Conservation (phyloP, 2,888 invertebrate genomes). For the Rotaria socialis region DNA sequence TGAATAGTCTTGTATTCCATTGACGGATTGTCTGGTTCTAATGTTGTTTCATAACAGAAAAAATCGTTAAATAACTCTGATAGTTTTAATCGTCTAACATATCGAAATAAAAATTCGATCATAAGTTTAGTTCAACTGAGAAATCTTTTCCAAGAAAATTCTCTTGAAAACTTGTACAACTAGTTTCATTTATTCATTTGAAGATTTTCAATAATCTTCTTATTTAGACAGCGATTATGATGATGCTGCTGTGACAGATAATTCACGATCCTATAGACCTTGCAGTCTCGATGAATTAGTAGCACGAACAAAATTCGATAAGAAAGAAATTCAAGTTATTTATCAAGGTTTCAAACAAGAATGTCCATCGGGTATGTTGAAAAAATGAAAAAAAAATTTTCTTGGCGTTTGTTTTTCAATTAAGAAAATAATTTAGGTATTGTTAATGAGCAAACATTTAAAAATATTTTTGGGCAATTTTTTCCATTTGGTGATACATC, state of each 20-base stretch:
- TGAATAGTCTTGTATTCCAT: too few species aligned
- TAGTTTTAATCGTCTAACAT: too few species aligned
- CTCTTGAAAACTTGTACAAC: too few species aligned
- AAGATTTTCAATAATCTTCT: not conserved
- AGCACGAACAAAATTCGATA: constrained; percentile 65
- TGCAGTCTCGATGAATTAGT: constrained; percentile 44
- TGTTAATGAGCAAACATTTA: constrained; percentile 89
- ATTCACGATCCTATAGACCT: constrained; percentile 38
- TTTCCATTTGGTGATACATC: constrained; percentile 94
- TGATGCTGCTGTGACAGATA: not conserved
- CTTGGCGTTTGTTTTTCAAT: not conserved
- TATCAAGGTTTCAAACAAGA: constrained; percentile 94
- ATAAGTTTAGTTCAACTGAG: too few species aligned
- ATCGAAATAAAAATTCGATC: too few species aligned
- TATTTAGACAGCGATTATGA: not conserved
- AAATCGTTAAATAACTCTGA: too few species aligned
- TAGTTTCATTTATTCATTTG: too few species aligned
- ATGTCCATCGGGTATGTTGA: constrained; percentile 43
- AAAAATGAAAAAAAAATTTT: too few species aligned
- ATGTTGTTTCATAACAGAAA: too few species aligned
- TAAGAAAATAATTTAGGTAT: constrained; percentile 67
- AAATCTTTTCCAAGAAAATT: too few species aligned
- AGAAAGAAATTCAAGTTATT: constrained; percentile 80
- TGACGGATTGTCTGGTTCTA: too few species aligned
- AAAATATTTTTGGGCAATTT: constrained; percentile 89